Evolutionary conservation across 2,797 vertebrate genomes (phyloP), one percentile per base, ranked within the genome.

Genomic region (Sebastes umbrosus): DNA sequence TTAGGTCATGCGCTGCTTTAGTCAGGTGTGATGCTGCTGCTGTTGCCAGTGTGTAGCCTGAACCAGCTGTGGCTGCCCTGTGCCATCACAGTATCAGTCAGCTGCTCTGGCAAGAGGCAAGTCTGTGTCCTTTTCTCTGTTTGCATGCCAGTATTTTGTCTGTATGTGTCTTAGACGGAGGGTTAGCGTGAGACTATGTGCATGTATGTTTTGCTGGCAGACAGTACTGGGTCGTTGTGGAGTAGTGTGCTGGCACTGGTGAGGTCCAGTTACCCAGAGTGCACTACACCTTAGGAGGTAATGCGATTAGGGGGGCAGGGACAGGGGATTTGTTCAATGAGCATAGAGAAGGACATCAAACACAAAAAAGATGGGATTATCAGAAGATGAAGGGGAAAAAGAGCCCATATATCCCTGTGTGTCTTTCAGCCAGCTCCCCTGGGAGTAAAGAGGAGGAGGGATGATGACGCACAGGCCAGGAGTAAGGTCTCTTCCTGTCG

Each of bases 261-360:
- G 85, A 87, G 78, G 90, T 91, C 86, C 87, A 80, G 89, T 85
- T 92, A 88, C 87, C 84, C 87, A 84, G 88, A 88, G 88, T 86
- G 90, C 89, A 88, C 77, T 79, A 84, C 84, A 90, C 91, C 90
- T 92, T 84, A 81, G 91, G 92, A 89, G 90, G 90, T 93, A 95
- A 94, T 94, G 83, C 86, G 92, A 96, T 95, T 95, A 95, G 77
- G 70, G 82, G 77, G 87, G 86, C 84, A 87, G 86, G 75, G 88
- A 90, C 87, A 84, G 84, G 86, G 87, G 91, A 95, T 95, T 94
- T 94, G 92, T 93, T 93, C 90, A 86, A 85, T 83, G 85, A 92
- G 92, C 87, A 82, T 80, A 84, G 79, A 92, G 88, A 86, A 86
- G 88, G 92, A 94, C 88, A 90, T 91, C 85, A 93, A 90, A 92